These are phyloP conservation scores for Hyposoter dolosus DNA, from an alignment of 2,888 invertebrate species.

Conservation along the genomic window DNA sequence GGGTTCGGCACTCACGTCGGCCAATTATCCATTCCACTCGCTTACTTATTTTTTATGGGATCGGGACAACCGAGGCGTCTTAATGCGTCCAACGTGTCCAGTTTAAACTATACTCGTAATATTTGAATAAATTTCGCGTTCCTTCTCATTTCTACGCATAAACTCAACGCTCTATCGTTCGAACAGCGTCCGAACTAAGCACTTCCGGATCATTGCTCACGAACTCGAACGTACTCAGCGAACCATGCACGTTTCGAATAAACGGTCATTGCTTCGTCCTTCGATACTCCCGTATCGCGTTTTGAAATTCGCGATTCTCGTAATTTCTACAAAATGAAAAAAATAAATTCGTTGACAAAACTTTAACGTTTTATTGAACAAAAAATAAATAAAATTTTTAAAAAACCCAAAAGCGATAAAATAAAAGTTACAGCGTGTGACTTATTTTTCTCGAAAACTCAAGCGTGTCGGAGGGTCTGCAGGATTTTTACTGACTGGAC, in stretches of 20 bases:
- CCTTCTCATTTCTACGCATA: neutral
- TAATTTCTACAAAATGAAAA: no score
- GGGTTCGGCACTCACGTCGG: slow-evolving; percentile 51
- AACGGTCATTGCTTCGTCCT: neutral
- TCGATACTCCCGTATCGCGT: neutral
- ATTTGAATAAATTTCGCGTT: neutral
- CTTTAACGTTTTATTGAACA: no score
- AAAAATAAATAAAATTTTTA: no score
- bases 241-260: neutral
- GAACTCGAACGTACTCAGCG: neutral
- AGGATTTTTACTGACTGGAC: no score
- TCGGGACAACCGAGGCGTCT: slow-evolving; percentile 63
- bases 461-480: no score
- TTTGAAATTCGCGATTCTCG: neutral
- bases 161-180: neutral
- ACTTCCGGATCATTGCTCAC: neutral
- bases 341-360: no score
- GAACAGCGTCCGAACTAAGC: neutral
- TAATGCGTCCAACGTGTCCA: slow-evolving; percentile 55
- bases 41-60: slow-evolving; percentile 63
- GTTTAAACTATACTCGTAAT: neutral
- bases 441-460: no score
- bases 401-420: no score
- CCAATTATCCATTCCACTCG: slow-evolving; percentile 66
- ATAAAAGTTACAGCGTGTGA: no score